Conservation (phyloP, 1,140 invertebrate genomes). For the Anastrepha ludens region DNA sequence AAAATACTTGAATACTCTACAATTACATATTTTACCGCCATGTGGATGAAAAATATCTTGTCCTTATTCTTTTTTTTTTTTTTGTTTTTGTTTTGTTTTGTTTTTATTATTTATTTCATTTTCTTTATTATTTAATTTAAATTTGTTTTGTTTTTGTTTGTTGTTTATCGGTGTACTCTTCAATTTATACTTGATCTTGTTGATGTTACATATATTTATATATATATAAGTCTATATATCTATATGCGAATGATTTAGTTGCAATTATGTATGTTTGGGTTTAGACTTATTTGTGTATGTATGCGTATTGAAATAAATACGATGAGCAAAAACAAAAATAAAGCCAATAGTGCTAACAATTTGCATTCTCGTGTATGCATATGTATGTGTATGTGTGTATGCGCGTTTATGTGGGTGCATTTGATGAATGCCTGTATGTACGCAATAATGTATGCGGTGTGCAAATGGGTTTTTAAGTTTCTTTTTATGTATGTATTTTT, state of each 20-base stretch:
- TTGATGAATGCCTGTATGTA: neutral
- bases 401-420: neutral
- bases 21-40: constrained; percentile 58
- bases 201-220: constrained; percentile 57
- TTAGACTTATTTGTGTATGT: constrained; percentile 19
- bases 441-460: constrained; percentile 22
- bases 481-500: constrained; percentile 17
- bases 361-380: constrained; percentile 11
- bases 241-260: constrained; percentile 50
- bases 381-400: neutral
- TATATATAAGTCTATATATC: neutral
- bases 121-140: constrained; percentile 32
- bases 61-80: constrained; percentile 32
- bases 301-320: constrained; percentile 40
- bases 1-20: constrained; percentile 74
- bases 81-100: neutral
- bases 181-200: constrained; percentile 30
- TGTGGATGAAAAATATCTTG: constrained; percentile 54
- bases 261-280: constrained; percentile 5
- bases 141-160: neutral
- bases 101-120: neutral
- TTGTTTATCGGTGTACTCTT: constrained; percentile 41
- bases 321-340: constrained; percentile 11
- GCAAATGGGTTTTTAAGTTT: constrained; percentile 2
- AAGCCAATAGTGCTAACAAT: constrained; percentile 47